Evolutionary conservation across 2,797 vertebrate species (phyloP).

Genomic region (Muraenolepis orangiensis): DNA sequence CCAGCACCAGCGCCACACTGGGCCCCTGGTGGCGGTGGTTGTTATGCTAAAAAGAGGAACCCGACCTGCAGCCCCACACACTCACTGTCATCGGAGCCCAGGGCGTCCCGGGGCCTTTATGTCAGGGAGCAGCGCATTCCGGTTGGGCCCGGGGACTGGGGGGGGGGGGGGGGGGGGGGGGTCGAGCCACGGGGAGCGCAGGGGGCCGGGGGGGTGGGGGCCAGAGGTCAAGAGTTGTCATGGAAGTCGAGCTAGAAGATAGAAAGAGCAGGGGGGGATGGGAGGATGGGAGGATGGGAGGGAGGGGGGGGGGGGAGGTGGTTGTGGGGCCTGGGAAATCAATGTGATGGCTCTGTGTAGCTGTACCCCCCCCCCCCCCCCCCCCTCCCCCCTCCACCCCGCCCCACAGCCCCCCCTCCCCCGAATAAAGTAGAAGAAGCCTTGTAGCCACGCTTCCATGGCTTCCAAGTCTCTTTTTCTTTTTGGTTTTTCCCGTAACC

Average conservation of each 20-base stretch:
- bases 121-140: constrained; percentile 53
- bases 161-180: constrained; percentile 61
- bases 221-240: constrained; percentile 73
- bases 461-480: constrained; percentile 5
- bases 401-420: too few relatives aligned
- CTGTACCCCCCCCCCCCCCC: background rate
- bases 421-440: constrained; percentile 20
- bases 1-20: too few relatives aligned
- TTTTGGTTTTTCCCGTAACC: constrained; percentile 15
- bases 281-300: constrained; percentile 61
- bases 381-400: too few relatives aligned
- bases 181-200: constrained; percentile 52
- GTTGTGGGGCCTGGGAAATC: constrained; percentile 64
- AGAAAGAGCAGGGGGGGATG: constrained; percentile 59
- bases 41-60: constrained; percentile 73
- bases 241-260: constrained; percentile 65
- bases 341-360: constrained; percentile 56
- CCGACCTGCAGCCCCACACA: constrained; percentile 74
- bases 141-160: constrained; percentile 63
- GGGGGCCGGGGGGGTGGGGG: constrained; percentile 18
- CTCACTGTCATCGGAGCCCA: constrained; percentile 66
- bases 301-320: constrained; percentile 60
- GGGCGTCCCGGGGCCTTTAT: constrained; percentile 70
- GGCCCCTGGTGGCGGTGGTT: constrained; percentile 49
- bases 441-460: constrained; percentile 28